These are phyloP conservation scores for Rhabdomys dilectus DNA, from an alignment of 2,113 vertebrate genomes.

Conservation along the genomic window DNA sequence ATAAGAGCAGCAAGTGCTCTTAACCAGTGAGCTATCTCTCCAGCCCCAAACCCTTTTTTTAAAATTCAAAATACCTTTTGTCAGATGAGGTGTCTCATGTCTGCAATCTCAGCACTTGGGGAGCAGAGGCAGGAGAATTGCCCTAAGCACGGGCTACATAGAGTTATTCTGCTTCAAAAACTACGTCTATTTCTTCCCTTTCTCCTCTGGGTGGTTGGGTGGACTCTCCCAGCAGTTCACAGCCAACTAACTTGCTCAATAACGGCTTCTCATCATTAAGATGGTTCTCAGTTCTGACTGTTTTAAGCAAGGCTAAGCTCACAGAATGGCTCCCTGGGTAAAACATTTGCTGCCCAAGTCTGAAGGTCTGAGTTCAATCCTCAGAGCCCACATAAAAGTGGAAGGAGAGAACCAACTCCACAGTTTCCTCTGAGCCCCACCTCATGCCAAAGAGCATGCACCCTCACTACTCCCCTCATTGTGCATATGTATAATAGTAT, in stretches of 20 bases:
- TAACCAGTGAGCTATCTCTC: neutral
- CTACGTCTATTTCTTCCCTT: neutral
- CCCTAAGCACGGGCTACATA: neutral
- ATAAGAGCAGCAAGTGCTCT: neutral
- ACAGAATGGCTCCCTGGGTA: neutral
- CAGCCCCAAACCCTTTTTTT: neutral
- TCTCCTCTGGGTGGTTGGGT: neutral
- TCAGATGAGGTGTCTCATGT: neutral
- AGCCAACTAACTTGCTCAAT: neutral
- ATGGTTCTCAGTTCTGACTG: neutral
- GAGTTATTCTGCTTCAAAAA: neutral
- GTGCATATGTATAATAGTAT: neutral
- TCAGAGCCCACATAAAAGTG: neutral
- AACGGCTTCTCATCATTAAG: neutral
- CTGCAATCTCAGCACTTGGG: neutral
- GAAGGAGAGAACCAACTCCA: no score
- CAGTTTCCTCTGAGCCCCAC: neutral
- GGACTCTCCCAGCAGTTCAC: neutral
- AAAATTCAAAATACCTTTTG: conserved; percentile 13
- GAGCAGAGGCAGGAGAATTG: neutral
- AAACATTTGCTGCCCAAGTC: neutral
- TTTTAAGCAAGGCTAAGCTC: conserved; percentile 1
- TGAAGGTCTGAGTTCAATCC: neutral
- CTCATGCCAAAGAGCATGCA: neutral
- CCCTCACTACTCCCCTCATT: neutral